A percentile compares a stretch with the other conserved stretches of the same genome.
Evolutionary conservation across 2,888 invertebrate species (phyloP).

Genomic region (Steinernema scapterisci): DNA sequence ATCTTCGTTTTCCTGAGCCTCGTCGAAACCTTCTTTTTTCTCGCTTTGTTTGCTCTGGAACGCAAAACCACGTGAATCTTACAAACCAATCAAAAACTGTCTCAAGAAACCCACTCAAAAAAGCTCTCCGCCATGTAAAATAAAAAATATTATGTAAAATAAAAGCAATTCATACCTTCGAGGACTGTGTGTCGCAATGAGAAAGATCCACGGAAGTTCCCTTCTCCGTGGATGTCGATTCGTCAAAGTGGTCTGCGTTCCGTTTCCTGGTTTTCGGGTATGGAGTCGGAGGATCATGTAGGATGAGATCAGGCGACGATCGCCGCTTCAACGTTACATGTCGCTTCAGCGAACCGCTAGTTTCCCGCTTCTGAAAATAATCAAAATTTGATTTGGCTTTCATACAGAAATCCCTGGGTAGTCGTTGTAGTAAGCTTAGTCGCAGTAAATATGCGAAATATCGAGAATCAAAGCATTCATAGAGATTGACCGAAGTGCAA

Average conservation of each 20-base stretch:
- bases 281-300: constrained; percentile 2
- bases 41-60: neutral
- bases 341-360: constrained; percentile 1
- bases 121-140: no score
- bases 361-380: constrained; percentile 17
- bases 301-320: constrained; percentile 7
- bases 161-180: neutral
- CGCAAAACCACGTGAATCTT: no score
- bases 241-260: constrained; percentile 1
- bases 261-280: neutral
- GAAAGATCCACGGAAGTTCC: neutral
- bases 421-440: no score
- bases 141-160: neutral
- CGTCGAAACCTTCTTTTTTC: neutral
- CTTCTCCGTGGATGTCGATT: neutral
- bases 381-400: neutral
- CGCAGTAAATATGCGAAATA: no score
- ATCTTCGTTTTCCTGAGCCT: neutral
- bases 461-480: no score
- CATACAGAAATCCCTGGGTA: no score
- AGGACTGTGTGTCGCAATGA: neutral
- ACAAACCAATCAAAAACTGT: no score
- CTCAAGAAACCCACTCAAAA: no score
- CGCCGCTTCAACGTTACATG: constrained; percentile 2
- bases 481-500: neutral